Evolutionary conservation across 2,113 vertebrate genomes (phyloP).

Genomic region (Amphilophus citrinellus): DNA sequence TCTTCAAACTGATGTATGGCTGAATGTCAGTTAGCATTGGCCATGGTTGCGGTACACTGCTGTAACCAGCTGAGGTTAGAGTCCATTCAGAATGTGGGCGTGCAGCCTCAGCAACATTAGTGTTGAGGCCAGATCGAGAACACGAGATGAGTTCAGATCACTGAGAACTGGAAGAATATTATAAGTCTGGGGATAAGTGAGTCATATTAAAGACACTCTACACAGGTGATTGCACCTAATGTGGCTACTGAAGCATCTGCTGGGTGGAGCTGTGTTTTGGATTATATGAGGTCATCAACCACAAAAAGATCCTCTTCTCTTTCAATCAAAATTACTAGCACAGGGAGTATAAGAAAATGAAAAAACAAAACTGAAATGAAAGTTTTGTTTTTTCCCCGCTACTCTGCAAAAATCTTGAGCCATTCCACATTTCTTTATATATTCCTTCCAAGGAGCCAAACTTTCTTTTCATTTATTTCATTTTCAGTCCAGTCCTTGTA

Average conservation of each 20-base stretch:
- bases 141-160: background rate
- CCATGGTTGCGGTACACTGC: constrained; percentile 17
- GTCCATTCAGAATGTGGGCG: constrained; percentile 1
- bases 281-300: background rate
- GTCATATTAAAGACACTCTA: background rate
- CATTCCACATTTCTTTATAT: background rate
- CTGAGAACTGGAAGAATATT: background rate
- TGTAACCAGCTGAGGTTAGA: constrained; percentile 15
- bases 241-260: background rate
- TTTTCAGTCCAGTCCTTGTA: no score
- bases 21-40: constrained; percentile 20
- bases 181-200: background rate
- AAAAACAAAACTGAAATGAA: background rate
- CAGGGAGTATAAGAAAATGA: background rate
- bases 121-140: constrained; percentile 16
- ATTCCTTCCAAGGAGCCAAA: no score
- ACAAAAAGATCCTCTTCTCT: background rate
- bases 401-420: background rate
- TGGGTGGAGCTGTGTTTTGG: background rate
- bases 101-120: background rate
- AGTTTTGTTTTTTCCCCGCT: no score
- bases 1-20: background rate
- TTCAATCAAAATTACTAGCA: background rate
- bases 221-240: background rate
- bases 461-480: no score